A percentile compares a stretch with the other conserved stretches of the same genome.
phyloP scores from a whole-genome alignment of 2,113 vertebrate genomes.

The Leuciscus idus region DNA sequence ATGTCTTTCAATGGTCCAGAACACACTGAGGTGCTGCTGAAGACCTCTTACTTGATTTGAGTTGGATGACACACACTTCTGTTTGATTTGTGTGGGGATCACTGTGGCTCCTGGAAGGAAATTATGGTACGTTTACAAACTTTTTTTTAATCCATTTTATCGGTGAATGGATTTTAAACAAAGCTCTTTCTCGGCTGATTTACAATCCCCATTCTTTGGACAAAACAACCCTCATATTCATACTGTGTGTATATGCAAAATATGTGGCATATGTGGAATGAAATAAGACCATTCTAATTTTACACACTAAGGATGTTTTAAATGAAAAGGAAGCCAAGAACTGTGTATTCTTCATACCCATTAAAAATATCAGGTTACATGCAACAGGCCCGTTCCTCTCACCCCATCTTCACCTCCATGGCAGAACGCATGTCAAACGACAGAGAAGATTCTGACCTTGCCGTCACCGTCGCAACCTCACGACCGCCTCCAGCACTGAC shows the following conservation, averaged over 20 bases:
- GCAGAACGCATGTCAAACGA: constrained; percentile 19
- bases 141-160: neutral
- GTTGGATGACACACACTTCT: constrained; percentile 17
- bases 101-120: neutral
- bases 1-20: constrained; percentile 58
- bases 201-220: neutral
- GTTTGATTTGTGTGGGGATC: neutral
- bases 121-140: neutral
- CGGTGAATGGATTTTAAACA: constrained; percentile 1
- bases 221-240: neutral
- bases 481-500: constrained; percentile 22
- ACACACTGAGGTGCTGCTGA: constrained; percentile 46
- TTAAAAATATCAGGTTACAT: constrained; percentile 9
- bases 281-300: neutral
- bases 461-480: constrained; percentile 16
- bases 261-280: no score
- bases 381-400: neutral
- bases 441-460: neutral
- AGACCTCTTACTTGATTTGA: constrained; percentile 25
- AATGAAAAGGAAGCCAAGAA: constrained; percentile 2
- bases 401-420: constrained; percentile 10
- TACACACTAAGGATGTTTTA: neutral
- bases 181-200: neutral
- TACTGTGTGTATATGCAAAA: neutral
- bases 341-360: neutral